phyloP scores from a whole-genome alignment of 2,113 vertebrate genomes.

The Philantomba maxwellii region DNA sequence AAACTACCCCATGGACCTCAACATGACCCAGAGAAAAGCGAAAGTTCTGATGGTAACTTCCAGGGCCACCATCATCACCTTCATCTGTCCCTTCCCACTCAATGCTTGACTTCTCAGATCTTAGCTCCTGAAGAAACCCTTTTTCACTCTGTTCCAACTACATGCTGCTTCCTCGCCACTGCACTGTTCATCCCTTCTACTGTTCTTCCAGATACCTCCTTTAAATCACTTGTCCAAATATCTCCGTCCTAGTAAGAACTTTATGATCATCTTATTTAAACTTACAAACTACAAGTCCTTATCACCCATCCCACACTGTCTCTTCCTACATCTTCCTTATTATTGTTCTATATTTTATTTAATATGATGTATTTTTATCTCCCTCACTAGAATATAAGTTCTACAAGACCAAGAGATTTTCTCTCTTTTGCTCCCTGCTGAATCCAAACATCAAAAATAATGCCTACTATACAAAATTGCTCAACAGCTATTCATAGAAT shows the following conservation, averaged over 20 bases:
- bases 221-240: not conserved
- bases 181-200: not conserved
- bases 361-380: not conserved
- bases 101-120: not conserved
- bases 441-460: not conserved
- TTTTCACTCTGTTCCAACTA: not conserved
- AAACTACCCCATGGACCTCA: not conserved
- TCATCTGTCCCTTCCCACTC: not conserved
- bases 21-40: not conserved
- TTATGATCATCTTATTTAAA: not conserved
- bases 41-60: no score
- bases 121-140: not conserved
- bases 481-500: not conserved
- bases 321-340: not conserved
- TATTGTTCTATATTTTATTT: not conserved
- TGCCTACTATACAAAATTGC: not conserved
- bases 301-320: not conserved
- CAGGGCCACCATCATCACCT: not conserved
- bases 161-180: no score
- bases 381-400: not conserved
- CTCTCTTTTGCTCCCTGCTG: not conserved
- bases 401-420: not conserved
- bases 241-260: not conserved
- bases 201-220: no score
- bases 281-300: not conserved